Conservation (phyloP, 2,113 vertebrate species). For the Polyodon spathula region DNA sequence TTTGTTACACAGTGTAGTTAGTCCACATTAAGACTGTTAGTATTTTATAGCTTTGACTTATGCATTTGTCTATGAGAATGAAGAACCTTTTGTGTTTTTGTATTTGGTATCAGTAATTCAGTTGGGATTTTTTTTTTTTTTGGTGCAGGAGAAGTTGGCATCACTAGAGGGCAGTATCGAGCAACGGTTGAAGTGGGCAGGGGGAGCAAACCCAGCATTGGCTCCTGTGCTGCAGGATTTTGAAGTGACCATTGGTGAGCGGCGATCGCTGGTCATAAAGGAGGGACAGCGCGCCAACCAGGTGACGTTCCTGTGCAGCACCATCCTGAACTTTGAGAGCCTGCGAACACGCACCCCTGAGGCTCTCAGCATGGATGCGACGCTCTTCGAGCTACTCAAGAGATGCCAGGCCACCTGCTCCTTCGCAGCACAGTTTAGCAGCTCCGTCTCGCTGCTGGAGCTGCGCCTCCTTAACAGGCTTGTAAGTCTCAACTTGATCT, state of each 20-base stretch:
- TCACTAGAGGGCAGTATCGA: slow-evolving; percentile 92
- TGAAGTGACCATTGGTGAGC: slow-evolving; percentile 88
- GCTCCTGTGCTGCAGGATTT: slow-evolving; percentile 95
- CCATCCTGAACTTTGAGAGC: slow-evolving; percentile 92
- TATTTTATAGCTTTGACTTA: too few species aligned
- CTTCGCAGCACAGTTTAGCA: slow-evolving; percentile 89
- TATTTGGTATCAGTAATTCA: background rate
- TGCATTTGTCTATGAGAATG: background rate
- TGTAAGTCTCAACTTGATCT: slow-evolving; percentile 52
- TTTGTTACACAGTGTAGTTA: too few species aligned
- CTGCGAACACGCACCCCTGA: slow-evolving; percentile 86
- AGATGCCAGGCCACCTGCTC: slow-evolving; percentile 93
- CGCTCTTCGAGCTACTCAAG: slow-evolving; percentile 87
- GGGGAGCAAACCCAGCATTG: slow-evolving; percentile 88
- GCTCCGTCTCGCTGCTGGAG: slow-evolving; percentile 83
- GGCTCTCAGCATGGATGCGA: slow-evolving; percentile 79
- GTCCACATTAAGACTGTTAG: background rate
- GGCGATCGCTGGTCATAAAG: slow-evolving; percentile 78
- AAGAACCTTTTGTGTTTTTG: background rate
- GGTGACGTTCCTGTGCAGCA: slow-evolving; percentile 95
- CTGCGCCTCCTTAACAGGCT: slow-evolving; percentile 85
- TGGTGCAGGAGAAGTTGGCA: slow-evolving; percentile 80
- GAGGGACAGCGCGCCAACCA: slow-evolving; percentile 89
- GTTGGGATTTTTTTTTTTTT: background rate
- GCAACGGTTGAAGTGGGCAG: slow-evolving; percentile 95